Percentiles rank a stretch among this genome's conserved stretches.
phyloP scores from a whole-genome alignment of 2,888 invertebrate genomes.

The Drosophila borborema region DNA sequence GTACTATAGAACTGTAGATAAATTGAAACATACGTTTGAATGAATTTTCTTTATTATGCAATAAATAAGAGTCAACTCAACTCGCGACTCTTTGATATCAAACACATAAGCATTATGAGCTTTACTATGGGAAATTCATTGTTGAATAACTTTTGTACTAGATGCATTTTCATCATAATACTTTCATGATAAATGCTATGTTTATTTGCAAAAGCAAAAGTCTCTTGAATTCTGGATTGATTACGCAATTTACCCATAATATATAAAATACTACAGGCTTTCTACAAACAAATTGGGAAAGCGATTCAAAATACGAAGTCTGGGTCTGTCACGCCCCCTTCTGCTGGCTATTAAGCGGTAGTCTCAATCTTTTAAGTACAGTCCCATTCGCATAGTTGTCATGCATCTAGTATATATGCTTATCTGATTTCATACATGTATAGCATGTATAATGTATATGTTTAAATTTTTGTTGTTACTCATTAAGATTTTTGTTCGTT shows the following conservation, averaged over 20 bases:
- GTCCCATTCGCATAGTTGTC: neutral
- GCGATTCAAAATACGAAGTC: too few species aligned
- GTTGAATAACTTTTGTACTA: neutral
- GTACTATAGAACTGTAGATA: neutral
- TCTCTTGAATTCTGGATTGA: too few species aligned
- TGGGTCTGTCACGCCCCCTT: too few species aligned
- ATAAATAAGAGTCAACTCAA: neutral
- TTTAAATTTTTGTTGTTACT: slow-evolving; percentile 1
- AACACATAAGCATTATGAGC: neutral
- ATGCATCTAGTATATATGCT: neutral
- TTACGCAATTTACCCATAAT: too few species aligned
- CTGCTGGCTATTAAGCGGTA: neutral
- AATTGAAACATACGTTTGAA: neutral
- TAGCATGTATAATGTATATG: neutral
- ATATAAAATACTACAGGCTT: too few species aligned
- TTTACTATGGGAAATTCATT: neutral
- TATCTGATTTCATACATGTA: neutral
- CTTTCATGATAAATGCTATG: neutral
- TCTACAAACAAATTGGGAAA: too few species aligned
- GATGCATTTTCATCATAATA: neutral
- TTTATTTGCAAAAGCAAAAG: too few species aligned
- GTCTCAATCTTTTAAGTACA: neutral
- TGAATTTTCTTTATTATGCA: neutral
- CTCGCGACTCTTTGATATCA: neutral
- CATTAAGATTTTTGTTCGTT: slow-evolving; percentile 19